A percentile compares a stretch with the other conserved stretches of the same genome.
Conservation (phyloP, 2,113 vertebrate genomes). For the Dipodomys spectabilis region DNA sequence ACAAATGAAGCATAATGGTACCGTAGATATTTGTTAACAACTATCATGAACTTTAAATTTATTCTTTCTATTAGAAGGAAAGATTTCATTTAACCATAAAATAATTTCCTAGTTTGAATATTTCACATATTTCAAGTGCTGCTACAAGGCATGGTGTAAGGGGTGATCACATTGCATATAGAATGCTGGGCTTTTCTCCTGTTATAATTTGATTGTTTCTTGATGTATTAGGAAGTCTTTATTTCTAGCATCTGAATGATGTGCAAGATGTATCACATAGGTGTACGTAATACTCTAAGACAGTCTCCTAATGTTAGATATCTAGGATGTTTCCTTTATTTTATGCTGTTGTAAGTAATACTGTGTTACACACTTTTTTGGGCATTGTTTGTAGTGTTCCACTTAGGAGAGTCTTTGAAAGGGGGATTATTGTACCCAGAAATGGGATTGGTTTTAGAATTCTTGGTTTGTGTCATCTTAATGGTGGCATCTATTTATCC, state of each 20-base stretch:
- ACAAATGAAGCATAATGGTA: background rate
- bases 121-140: background rate
- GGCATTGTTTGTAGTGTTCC: background rate
- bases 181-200: background rate
- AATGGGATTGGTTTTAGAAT: background rate
- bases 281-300: background rate
- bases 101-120: background rate
- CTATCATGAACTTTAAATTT: background rate
- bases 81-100: background rate
- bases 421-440: background rate
- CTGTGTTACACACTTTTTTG: background rate
- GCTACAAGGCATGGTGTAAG: background rate
- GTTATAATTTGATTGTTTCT: background rate
- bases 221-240: background rate
- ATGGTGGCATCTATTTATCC: background rate
- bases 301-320: background rate
- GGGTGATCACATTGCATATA: background rate
- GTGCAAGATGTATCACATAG: background rate
- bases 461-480: background rate
- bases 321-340: background rate
- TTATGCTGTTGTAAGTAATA: background rate
- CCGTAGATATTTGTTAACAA: background rate
- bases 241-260: background rate
- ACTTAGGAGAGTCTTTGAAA: background rate
- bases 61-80: constrained; percentile 3